Conservation (phyloP, 2,113 vertebrate species). For the Sylvilagus bachmani region DNA sequence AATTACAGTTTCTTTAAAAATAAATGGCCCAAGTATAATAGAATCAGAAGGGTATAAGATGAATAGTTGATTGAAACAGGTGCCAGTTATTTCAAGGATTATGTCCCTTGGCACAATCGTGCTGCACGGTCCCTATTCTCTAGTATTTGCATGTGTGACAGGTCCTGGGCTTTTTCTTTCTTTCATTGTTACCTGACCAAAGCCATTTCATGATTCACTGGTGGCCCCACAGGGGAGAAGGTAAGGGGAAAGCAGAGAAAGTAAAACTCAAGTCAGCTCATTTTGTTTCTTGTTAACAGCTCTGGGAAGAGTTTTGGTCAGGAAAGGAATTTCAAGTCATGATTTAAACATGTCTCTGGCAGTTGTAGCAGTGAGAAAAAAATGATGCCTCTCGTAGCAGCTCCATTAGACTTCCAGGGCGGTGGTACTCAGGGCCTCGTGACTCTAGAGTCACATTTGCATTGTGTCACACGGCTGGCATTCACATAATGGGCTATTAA, state of each 20-base stretch:
- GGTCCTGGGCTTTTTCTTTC: background rate
- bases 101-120: background rate
- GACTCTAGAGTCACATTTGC: conserved; percentile 69
- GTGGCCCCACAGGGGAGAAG: background rate
- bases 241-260: conserved; percentile 46
- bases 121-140: background rate
- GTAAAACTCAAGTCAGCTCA: conserved; percentile 67
- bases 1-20: conserved; percentile 73
- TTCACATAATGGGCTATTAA: conserved; percentile 54
- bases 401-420: conserved; percentile 39
- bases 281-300: conserved; percentile 80
- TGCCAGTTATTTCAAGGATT: conserved; percentile 61
- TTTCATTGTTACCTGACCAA: conserved; percentile 56
- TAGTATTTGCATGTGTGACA: background rate
- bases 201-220: conserved; percentile 28
- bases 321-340: conserved; percentile 77
- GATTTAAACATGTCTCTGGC: conserved; percentile 79
- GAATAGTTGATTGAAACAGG: conserved; percentile 51
- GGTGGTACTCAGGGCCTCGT: background rate
- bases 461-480: background rate
- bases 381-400: conserved; percentile 18
- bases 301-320: conserved; percentile 67
- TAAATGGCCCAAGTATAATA: conserved; percentile 66
- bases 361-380: conserved; percentile 53
- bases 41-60: conserved; percentile 49